phyloP scores from a whole-genome alignment of 1,140 invertebrate genomes.

The Steinernema khuongi region DNA sequence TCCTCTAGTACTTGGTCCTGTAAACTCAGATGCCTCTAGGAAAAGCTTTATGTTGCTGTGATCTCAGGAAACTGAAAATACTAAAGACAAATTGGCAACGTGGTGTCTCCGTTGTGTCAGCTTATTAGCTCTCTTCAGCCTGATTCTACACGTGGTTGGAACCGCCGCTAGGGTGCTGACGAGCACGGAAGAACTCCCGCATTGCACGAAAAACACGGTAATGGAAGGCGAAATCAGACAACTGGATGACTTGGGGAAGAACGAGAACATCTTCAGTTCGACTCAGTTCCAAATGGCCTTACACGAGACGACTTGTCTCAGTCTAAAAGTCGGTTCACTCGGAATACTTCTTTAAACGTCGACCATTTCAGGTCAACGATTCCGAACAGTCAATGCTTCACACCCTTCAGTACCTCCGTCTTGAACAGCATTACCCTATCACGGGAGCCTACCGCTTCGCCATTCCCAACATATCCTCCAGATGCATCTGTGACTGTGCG shows the following conservation, averaged over 20 bases:
- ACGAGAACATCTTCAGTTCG: slow-evolving; percentile 21
- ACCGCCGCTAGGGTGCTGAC: neutral
- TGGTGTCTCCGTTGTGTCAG: no score
- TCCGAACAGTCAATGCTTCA: slow-evolving; percentile 38
- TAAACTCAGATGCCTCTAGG: no score
- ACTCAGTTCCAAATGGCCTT: slow-evolving; percentile 23
- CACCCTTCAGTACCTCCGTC: slow-evolving; percentile 42
- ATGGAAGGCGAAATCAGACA: slow-evolving; percentile 30
- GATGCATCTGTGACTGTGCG: slow-evolving; percentile 52
- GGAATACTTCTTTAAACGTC: neutral
- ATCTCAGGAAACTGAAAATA: no score
- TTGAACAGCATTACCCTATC: slow-evolving; percentile 52
- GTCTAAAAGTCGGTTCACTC: slow-evolving; percentile 18
- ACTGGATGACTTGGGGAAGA: neutral
- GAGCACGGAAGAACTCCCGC: slow-evolving; percentile 14
- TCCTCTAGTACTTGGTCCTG: no score
- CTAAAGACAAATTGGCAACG: no score
- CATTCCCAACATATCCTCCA: slow-evolving; percentile 38
- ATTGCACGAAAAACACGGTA: slow-evolving; percentile 21
- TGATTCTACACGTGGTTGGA: neutral
- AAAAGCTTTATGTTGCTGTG: no score
- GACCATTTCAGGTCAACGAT: slow-evolving; percentile 15
- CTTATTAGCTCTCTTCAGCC: neutral
- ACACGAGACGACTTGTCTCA: slow-evolving; percentile 28
- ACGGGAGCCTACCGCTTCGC: slow-evolving; percentile 45